Evolutionary conservation across 2,113 vertebrate species (phyloP).

Genomic region (Candoia aspera): DNA sequence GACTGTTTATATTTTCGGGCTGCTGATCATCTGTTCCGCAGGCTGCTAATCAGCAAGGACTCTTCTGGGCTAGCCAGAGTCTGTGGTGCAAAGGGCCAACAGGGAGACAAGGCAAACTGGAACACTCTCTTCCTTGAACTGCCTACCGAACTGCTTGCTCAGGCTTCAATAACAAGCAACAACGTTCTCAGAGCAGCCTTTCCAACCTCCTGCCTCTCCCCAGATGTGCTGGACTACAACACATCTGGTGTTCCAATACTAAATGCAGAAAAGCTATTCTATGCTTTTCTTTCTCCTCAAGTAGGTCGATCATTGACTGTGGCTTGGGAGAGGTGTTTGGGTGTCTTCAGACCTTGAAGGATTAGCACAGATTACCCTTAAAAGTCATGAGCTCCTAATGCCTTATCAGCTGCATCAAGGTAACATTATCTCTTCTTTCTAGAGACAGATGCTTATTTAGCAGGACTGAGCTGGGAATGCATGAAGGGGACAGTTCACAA

Average conservation of each 20-base stretch:
- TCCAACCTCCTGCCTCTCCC: background rate
- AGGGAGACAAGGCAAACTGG: background rate
- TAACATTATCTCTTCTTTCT: slow-evolving; percentile 30
- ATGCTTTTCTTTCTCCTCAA: background rate
- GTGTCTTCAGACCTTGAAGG: background rate
- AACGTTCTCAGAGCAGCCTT: background rate
- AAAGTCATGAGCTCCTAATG: slow-evolving; percentile 29
- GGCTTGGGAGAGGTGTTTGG: background rate
- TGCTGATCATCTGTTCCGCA: background rate
- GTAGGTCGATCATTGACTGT: background rate
- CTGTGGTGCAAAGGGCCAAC: too few relatives aligned
- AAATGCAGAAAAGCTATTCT: background rate
- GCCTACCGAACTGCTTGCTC: background rate
- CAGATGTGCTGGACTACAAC: background rate
- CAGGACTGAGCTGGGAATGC: background rate
- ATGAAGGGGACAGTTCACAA: background rate
- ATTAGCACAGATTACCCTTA: background rate
- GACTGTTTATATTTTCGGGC: background rate
- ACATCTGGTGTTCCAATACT: background rate
- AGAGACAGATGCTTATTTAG: slow-evolving; percentile 15
- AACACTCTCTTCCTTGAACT: background rate
- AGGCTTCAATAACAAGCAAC: background rate
- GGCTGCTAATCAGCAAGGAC: too few relatives aligned
- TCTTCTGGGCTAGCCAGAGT: too few relatives aligned
- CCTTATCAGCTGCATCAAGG: slow-evolving; percentile 30